These are phyloP conservation scores for Chymomyza costata DNA, from an alignment of 1,140 invertebrate genomes.

Conservation along the genomic window DNA sequence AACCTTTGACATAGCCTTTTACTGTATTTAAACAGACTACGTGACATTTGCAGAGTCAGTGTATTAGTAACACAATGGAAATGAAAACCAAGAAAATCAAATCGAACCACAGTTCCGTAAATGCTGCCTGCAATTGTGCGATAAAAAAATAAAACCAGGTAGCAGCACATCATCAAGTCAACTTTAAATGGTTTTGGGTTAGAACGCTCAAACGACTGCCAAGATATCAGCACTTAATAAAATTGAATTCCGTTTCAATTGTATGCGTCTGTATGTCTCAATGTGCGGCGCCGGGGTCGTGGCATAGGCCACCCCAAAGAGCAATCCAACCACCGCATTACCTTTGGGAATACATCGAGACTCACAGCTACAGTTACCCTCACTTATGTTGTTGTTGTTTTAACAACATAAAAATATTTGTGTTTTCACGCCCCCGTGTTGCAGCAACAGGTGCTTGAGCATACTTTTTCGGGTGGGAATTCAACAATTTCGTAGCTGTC, in stretches of 20 bases:
- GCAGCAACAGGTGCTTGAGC: constrained; percentile 45
- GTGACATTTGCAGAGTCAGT: constrained; percentile 19
- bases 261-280: constrained; percentile 16
- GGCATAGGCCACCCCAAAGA: not conserved
- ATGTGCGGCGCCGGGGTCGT: constrained; percentile 1
- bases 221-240: constrained; percentile 71
- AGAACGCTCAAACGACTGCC: not conserved
- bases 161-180: constrained; percentile 15
- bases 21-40: constrained; percentile 37
- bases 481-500: not conserved
- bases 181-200: constrained; percentile 43
- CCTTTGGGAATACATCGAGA: constrained; percentile 41
- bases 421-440: constrained; percentile 43
- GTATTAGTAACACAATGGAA: too few relatives aligned
- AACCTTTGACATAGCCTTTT: constrained; percentile 46
- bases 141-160: constrained; percentile 11
- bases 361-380: too few relatives aligned
- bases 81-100: constrained; percentile 33
- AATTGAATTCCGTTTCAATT: constrained; percentile 71
- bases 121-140: constrained; percentile 1
- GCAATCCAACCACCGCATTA: constrained; percentile 25
- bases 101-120: constrained; percentile 26
- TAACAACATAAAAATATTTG: constrained; percentile 69
- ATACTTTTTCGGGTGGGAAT: constrained; percentile 5
- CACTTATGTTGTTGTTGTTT: constrained; percentile 32